Base-by-base conservation (phyloP, 2,888 invertebrate species). In the Desoria tigrina region DNA sequence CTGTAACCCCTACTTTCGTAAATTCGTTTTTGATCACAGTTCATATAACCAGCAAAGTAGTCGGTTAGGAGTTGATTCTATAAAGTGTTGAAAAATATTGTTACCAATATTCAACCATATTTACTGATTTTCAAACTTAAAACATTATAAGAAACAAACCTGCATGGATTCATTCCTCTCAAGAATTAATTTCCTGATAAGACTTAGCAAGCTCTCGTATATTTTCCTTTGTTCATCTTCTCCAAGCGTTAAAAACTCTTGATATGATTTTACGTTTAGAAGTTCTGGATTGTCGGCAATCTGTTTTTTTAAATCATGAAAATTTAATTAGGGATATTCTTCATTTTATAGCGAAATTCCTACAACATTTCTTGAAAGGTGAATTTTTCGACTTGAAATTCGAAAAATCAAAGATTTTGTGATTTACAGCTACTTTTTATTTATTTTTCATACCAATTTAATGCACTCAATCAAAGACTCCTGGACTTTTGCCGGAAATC, bases 91-190 rank as follows among this genome's bases (percentile, higher is more conserved):
- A 11, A 11, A 32, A n/a, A n/a, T n/a, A n/a, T n/a, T n/a, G 9
- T 16, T 16, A 39, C 9, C 9, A 39, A 39, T 39, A 39, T 39
- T 11, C 39, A 39, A 39, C 9, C 39, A 39, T 45, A 18, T 45
- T 45, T 11, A 45, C 6, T 45, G 21, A 11, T 18, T 6, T 45
- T 45, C 21, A 21, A 11, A 39, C n/a, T 39, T 9, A 39, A 39
- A 39, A 9, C 39, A 39, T 39, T 39, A 11, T 39, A 39, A 39
- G 39, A 9, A n/a, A 21, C 26, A 61, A 57, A 70, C 69, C 66
- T 75, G 75, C 54, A 71, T 69, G 23, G 66, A 68, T 58, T 74
- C 71, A 69, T 76, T 76, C 60, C 76, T 62, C 42, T 76, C 76
- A 49, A 69, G 63, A 32, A 76, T 37, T 37, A 74, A 60, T 23